phyloP scores from a whole-genome alignment of 2,113 vertebrate genomes.

The Elaphurus davidianus region DNA sequence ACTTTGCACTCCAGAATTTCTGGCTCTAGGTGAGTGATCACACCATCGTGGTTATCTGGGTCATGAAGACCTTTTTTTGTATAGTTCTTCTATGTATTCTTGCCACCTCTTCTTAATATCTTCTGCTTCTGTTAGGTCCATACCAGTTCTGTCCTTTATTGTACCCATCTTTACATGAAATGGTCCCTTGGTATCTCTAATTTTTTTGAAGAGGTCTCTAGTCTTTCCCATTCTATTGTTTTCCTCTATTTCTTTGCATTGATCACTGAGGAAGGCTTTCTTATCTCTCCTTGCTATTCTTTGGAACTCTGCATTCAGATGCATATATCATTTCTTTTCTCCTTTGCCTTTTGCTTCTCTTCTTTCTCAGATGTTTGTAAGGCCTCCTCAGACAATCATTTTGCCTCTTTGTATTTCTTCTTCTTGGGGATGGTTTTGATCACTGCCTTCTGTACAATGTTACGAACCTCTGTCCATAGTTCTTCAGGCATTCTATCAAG shows the following conservation, averaged over 20 bases:
- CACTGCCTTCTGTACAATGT: neutral
- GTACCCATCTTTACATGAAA: neutral
- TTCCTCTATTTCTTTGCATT: neutral
- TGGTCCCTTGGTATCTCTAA: neutral
- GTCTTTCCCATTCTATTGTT: neutral
- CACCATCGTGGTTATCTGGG: neutral
- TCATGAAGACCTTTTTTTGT: neutral
- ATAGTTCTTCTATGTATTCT: neutral
- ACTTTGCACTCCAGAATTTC: neutral
- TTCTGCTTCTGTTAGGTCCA: neutral
- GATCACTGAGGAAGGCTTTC: neutral
- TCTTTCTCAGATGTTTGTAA: neutral
- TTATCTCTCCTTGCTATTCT: neutral
- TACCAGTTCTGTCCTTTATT: neutral
- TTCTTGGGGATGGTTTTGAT: neutral
- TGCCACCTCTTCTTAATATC: neutral
- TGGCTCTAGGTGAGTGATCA: neutral
- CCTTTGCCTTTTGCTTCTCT: neutral
- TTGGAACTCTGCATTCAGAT: neutral
- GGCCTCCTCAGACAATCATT: neutral
- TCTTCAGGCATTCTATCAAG: neutral
- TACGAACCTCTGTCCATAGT: rapidly evolving
- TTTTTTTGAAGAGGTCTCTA: neutral
- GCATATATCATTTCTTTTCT: neutral
- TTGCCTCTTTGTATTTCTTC: neutral